A percentile compares a stretch with the other conserved stretches of the same genome.
phyloP scores from a whole-genome alignment of 1,140 invertebrate genomes.

The Bombus confusus region DNA sequence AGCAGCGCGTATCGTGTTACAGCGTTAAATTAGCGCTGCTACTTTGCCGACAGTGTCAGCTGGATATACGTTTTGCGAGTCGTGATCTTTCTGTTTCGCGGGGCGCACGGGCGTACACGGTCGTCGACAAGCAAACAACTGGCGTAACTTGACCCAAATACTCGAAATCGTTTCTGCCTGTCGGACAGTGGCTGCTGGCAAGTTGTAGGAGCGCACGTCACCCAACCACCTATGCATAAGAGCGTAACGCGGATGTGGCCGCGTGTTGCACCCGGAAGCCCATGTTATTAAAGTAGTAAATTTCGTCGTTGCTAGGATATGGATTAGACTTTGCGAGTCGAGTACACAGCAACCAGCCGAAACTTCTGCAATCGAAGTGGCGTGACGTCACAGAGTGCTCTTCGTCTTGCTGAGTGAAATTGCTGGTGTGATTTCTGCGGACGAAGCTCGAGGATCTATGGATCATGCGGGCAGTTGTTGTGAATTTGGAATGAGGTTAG shows the following conservation, averaged over 20 bases:
- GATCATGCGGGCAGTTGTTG: not conserved
- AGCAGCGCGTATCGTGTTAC: slow-evolving; percentile 30
- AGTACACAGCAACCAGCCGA: slow-evolving; percentile 1
- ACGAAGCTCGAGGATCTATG: not conserved
- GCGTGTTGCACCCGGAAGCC: slow-evolving; percentile 25
- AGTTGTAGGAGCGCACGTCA: slow-evolving; percentile 37
- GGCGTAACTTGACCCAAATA: slow-evolving; percentile 69
- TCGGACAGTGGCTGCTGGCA: slow-evolving; percentile 56
- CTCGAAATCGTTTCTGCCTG: slow-evolving; percentile 63
- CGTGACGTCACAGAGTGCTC: not conserved
- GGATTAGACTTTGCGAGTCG: slow-evolving; percentile 68
- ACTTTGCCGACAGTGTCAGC: slow-evolving; percentile 48
- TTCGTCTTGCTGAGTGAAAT: slow-evolving; percentile 1
- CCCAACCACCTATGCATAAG: slow-evolving; percentile 16
- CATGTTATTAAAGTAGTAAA: slow-evolving; percentile 76
- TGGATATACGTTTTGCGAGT: slow-evolving; percentile 55
- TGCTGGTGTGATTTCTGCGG: not conserved
- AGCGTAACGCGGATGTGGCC: slow-evolving; percentile 4
- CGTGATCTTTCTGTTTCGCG: not conserved
- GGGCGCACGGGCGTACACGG: not conserved
- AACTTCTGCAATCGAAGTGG: slow-evolving; percentile 49
- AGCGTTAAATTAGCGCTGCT: slow-evolving; percentile 52
- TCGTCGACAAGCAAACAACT: slow-evolving; percentile 52
- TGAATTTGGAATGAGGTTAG: not conserved
- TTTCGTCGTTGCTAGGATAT: slow-evolving; percentile 67